Evolutionary conservation across 2,113 vertebrate species (phyloP).

Genomic region (Asarcornis scutulata): DNA sequence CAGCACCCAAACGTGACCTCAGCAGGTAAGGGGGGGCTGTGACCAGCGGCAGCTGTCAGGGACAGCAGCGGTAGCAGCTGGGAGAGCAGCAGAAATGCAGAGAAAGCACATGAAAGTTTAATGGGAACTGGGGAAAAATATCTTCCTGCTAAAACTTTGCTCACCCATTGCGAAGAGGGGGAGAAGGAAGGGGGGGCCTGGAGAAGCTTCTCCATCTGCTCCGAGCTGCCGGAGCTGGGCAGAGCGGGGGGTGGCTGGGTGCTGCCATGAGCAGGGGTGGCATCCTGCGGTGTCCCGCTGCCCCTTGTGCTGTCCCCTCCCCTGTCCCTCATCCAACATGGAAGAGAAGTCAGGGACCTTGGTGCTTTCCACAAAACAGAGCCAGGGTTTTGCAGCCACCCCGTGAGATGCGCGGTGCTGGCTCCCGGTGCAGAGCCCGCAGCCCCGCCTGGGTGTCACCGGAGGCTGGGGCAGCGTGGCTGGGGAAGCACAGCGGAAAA

Average conservation of each 20-base stretch:
- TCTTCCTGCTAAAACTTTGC: neutral
- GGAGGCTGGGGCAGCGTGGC: neutral
- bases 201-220: rapidly evolving
- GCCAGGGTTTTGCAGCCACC: rapidly evolving
- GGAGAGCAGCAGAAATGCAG: neutral
- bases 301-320: rapidly evolving
- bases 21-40: neutral
- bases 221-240: rapidly evolving
- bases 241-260: neutral
- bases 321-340: rapidly evolving
- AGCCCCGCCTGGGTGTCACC: neutral
- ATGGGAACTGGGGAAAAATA: neutral
- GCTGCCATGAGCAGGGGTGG: neutral
- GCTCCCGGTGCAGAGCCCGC: neutral
- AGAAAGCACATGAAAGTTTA: neutral
- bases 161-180: rapidly evolving
- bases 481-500: no score
- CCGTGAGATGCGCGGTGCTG: rapidly evolving
- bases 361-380: rapidly evolving
- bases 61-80: neutral
- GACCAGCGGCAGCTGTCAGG: neutral
- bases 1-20: neutral
- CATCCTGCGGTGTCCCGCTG: rapidly evolving
- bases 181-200: neutral
- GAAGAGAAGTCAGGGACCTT: no score